These are phyloP conservation scores for Channa maculata DNA, from an alignment of 2,113 vertebrate species.

Conservation along the genomic window DNA sequence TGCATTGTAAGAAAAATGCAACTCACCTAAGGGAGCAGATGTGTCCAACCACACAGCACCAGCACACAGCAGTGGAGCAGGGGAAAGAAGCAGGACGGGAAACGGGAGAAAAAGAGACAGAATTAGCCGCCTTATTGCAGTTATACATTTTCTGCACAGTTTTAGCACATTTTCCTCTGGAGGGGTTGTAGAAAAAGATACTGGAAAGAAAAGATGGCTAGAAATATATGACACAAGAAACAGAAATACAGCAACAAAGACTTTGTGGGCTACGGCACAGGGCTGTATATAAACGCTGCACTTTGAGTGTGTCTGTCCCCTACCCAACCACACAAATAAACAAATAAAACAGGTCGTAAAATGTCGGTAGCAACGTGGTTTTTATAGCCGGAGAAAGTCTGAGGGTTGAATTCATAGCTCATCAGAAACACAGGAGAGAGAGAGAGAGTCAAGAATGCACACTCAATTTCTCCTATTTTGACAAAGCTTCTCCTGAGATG, in stretches of 20 bases:
- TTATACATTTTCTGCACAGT: constrained; percentile 38
- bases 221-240: constrained; percentile 34
- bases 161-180: constrained; percentile 37
- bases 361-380: constrained; percentile 44
- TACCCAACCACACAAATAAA: constrained; percentile 39
- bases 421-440: constrained; percentile 12
- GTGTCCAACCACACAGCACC: constrained; percentile 47
- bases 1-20: constrained; percentile 27
- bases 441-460: background rate
- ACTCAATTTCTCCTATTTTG: constrained; percentile 20
- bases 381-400: constrained; percentile 46
- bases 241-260: constrained; percentile 37
- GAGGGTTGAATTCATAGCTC: constrained; percentile 40
- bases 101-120: constrained; percentile 35
- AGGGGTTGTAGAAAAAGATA: constrained; percentile 12
- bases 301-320: constrained; percentile 21
- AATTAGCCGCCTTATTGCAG: constrained; percentile 58
- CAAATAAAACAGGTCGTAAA: constrained; percentile 52
- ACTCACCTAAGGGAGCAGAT: constrained; percentile 69
- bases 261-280: constrained; percentile 25
- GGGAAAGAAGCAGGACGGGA: background rate
- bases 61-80: constrained; percentile 16
- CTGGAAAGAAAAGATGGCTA: constrained; percentile 18
- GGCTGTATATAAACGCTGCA: constrained; percentile 41
- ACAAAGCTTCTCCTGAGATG: constrained; percentile 2